phyloP scores from a whole-genome alignment of 2,797 vertebrate species.

The Micromesistius poutassou region DNA sequence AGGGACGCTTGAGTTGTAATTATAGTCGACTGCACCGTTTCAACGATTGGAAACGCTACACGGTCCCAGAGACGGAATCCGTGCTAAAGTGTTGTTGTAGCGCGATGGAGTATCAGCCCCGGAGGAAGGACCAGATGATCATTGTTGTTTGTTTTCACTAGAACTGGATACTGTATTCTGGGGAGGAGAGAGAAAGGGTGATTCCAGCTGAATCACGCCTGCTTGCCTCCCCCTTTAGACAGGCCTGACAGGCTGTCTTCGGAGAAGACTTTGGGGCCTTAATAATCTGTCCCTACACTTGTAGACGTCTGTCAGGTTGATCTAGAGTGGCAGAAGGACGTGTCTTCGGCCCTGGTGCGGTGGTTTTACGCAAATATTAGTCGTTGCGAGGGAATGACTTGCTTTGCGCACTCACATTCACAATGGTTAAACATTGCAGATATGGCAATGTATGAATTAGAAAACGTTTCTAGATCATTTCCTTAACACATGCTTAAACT shows the following conservation, averaged over 20 bases:
- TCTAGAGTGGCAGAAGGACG: neutral
- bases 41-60: neutral
- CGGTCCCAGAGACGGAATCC: neutral
- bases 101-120: neutral
- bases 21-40: neutral
- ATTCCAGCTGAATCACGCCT: neutral
- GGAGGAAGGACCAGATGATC: neutral
- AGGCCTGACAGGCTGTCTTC: neutral
- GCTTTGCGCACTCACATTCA: conserved; percentile 55
- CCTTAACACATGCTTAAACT: conserved; percentile 62
- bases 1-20: neutral
- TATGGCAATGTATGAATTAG: conserved; percentile 50
- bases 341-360: conserved; percentile 34
- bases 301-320: neutral
- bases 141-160: conserved; percentile 1
- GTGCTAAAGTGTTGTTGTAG: neutral
- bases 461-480: conserved; percentile 51
- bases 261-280: neutral
- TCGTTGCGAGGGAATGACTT: conserved; percentile 52
- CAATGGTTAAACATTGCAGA: conserved; percentile 57
- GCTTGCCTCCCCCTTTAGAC: neutral
- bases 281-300: neutral
- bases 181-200: neutral
- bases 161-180: conserved; percentile 3
- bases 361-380: conserved; percentile 59